These are phyloP conservation scores for Schlechtendalia chinensis DNA, from an alignment of 1,140 invertebrate genomes.

Conservation along the genomic window DNA sequence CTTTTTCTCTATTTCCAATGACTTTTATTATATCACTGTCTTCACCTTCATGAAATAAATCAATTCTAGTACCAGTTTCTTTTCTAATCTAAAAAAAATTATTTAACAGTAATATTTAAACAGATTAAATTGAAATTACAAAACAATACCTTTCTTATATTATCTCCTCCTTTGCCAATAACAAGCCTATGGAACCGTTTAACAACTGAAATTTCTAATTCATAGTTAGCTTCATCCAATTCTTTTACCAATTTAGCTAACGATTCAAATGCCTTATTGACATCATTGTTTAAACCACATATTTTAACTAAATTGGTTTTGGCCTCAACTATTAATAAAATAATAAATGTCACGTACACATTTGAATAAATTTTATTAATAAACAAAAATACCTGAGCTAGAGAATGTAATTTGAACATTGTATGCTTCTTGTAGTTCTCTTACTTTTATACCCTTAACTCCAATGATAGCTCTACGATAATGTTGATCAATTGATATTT, in stretches of 20 bases:
- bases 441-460: slow-evolving; percentile 88
- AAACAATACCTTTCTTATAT: slow-evolving; percentile 73
- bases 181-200: slow-evolving; percentile 98
- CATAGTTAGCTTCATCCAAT: slow-evolving; percentile 82
- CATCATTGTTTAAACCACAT: slow-evolving; percentile 91
- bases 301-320: slow-evolving; percentile 92
- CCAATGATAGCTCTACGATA: slow-evolving; percentile 94
- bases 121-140: background rate
- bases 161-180: slow-evolving; percentile 91
- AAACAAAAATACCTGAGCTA: slow-evolving; percentile 63
- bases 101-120: slow-evolving; percentile 30
- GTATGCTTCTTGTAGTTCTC: slow-evolving; percentile 89
- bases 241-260: slow-evolving; percentile 85
- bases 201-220: slow-evolving; percentile 89
- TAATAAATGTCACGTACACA: background rate
- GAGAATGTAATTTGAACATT: slow-evolving; percentile 94
- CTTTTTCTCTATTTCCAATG: slow-evolving; percentile 60
- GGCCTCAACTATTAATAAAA: slow-evolving; percentile 59
- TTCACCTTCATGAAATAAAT: slow-evolving; percentile 83
- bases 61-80: slow-evolving; percentile 93
- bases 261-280: slow-evolving; percentile 89
- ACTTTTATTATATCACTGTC: slow-evolving; percentile 89
- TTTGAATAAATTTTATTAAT: no score
- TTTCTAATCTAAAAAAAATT: slow-evolving; percentile 73
- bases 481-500: slow-evolving; percentile 92